Evolutionary conservation across 2,797 vertebrate genomes (phyloP), one percentile per base, ranked within the genome.

Genomic region (Enteromius anoplus): DNA sequence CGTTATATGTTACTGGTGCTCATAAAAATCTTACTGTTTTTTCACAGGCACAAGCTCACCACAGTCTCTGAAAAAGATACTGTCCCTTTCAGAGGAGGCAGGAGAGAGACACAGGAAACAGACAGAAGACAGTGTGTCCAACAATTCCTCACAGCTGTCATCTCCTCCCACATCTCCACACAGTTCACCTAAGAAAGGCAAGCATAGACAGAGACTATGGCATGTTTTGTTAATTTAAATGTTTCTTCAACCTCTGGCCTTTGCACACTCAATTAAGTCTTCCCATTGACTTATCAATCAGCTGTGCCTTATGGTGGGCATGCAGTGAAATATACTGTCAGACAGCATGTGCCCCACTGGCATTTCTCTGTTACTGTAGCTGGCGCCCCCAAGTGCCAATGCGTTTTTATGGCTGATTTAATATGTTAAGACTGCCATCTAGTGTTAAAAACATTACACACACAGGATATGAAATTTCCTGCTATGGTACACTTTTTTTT

Each of bases 41-140:
- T 42, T 58, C 78, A 82, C 87, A 99, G 98, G 98, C 87, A 99
- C 97, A 86, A 99, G 97, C 87, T 99, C 98, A 15, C 98, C 98
- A 0, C 97, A 98, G 95, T 97, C 98, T 90, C 95, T 99, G 94
- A 99, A 99, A 95, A 99, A 99, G 94, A 99, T 99, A 84, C 95
- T 99, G 90, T 97, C 98, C 19, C 93, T 99, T 89, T 99, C 98
- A 0, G 98, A 99, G 93, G 98, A 99, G 93, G 96, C 94, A 78
- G 96, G 89, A 80, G 98, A 99, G 19, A 93, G 96, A 75, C 97
- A 97, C 86, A 96, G 95, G 88, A 96, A 95, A 76, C 96, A 94
- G 83, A 92, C 96, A 51, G 98, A 99, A 87, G 98, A 99, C 80
- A 86, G 96, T 0, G 85, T 98, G 88, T 99, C 97, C 87, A 98